These are phyloP conservation scores for Lordiphosa mommai DNA, from an alignment of 1,140 invertebrate species.

Conservation along the genomic window DNA sequence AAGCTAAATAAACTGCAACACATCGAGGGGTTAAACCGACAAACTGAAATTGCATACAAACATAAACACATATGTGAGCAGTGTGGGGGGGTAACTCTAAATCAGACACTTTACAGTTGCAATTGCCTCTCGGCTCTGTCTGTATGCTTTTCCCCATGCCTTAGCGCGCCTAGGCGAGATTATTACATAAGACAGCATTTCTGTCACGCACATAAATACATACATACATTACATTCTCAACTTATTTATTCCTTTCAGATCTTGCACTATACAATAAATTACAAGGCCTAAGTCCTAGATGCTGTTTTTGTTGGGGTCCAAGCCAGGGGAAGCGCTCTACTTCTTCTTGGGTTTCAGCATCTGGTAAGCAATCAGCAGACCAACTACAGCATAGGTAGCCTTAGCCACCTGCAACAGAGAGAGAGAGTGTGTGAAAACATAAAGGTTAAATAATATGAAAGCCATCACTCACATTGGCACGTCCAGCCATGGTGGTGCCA, in stretches of 20 bases:
- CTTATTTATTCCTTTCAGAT: constrained; percentile 61
- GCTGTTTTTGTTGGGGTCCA: constrained; percentile 6
- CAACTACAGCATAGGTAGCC: constrained; percentile 83
- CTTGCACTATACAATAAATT: constrained; percentile 60
- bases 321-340: constrained; percentile 50
- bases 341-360: constrained; percentile 84
- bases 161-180: no score
- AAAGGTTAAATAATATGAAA: constrained; percentile 9
- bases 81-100: no score
- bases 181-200: constrained; percentile 49
- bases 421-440: neutral
- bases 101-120: no score
- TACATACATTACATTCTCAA: constrained; percentile 30
- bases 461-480: constrained; percentile 83
- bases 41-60: no score
- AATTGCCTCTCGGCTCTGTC: no score
- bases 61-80: no score
- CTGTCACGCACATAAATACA: constrained; percentile 2
- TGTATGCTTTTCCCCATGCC: no score
- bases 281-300: constrained; percentile 19
- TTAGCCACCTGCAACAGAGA: constrained; percentile 82
- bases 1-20: no score
- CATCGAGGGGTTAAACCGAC: no score
- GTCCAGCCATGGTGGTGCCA: constrained; percentile 82
- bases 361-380: constrained; percentile 82